These are phyloP conservation scores for Megaceryle alcyon DNA, from an alignment of 2,797 vertebrate genomes.

Conservation along the genomic window DNA sequence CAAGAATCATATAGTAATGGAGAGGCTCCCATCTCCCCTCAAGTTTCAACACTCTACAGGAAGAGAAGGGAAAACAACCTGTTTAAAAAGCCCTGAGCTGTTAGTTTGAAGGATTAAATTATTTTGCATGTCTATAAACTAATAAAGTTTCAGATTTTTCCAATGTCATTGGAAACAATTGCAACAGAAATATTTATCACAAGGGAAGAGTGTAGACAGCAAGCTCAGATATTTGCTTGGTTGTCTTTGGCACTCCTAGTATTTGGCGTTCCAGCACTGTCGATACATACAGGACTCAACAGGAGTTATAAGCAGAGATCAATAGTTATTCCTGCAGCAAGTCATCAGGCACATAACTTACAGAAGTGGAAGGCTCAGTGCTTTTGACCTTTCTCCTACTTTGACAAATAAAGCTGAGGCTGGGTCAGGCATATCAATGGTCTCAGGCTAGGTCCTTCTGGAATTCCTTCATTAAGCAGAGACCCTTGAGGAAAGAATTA, in stretches of 20 bases:
- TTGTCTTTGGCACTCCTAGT: not conserved
- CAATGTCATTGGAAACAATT: not conserved
- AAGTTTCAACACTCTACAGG: not conserved
- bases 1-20: not conserved
- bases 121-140: not conserved
- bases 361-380: slow-evolving; percentile 14
- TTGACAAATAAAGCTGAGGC: slow-evolving; percentile 18
- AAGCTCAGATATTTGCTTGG: not conserved
- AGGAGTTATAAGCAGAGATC: slow-evolving; percentile 47
- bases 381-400: slow-evolving; percentile 36
- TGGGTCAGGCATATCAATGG: not conserved
- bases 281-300: not conserved
- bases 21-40: not conserved
- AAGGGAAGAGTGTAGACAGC: not conserved
- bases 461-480: not conserved
- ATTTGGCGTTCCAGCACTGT: not conserved
- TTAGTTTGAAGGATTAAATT: not conserved
- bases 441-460: not conserved
- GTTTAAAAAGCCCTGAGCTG: not conserved
- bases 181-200: not conserved
- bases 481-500: not conserved
- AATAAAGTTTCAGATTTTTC: not conserved
- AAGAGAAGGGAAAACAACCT: not conserved
- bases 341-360: slow-evolving; percentile 46
- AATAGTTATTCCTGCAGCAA: slow-evolving; percentile 24